phyloP scores from a whole-genome alignment of 2,888 invertebrate genomes.

The Noctua comes region DNA sequence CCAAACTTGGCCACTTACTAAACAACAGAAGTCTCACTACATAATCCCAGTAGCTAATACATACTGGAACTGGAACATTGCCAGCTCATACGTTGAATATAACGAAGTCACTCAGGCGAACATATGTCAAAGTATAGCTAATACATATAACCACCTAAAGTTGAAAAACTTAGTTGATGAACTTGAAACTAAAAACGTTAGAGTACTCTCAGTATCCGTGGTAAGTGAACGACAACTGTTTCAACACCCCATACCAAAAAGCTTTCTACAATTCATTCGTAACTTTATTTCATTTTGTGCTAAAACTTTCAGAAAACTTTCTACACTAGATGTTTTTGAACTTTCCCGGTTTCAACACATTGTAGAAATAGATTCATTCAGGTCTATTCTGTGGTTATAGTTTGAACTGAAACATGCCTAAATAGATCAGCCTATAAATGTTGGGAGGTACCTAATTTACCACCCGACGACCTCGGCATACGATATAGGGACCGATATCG shows the following conservation, averaged over 20 bases:
- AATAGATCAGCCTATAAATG: background rate
- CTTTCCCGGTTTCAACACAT: background rate
- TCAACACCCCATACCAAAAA: background rate
- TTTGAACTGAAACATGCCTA: background rate
- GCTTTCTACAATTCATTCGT: background rate
- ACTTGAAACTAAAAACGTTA: constrained; percentile 19
- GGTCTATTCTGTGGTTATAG: background rate
- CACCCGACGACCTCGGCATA: background rate
- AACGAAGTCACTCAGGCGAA: constrained; percentile 12
- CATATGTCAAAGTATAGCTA: background rate
- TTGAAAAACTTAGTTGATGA: constrained; percentile 18
- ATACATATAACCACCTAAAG: background rate
- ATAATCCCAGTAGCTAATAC: constrained; percentile 13
- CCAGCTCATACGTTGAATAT: constrained; percentile 21
- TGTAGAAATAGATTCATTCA: background rate
- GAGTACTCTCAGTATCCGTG: background rate
- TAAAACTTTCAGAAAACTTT: constrained; percentile 12
- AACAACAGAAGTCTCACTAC: constrained; percentile 3
- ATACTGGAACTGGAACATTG: constrained; percentile 25
- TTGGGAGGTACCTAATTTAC: background rate
- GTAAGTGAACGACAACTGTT: background rate
- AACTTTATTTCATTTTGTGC: constrained; percentile 37
- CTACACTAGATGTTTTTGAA: constrained; percentile 2
- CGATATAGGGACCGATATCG: too few relatives aligned
- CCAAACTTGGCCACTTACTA: constrained; percentile 6